phyloP scores from a whole-genome alignment of 2,888 invertebrate genomes.

The Cataglyphis rosenhaueri region DNA sequence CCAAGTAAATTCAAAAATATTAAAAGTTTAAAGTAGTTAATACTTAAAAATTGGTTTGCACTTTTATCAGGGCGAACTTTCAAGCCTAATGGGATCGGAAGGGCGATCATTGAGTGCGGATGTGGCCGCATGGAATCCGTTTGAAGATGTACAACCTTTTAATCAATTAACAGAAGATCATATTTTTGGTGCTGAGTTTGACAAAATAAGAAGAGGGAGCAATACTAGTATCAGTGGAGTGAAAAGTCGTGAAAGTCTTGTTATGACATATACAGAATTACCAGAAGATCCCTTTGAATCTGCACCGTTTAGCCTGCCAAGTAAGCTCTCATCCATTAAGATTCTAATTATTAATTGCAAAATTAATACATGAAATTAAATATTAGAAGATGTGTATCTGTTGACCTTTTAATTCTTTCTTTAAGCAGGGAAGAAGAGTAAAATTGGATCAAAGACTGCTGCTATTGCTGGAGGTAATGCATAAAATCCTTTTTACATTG shows the following conservation, averaged over 20 bases:
- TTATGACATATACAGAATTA: conserved; percentile 88
- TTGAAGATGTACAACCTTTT: conserved; percentile 91
- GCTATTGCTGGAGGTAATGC: conserved; percentile 86
- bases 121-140: conserved; percentile 93
- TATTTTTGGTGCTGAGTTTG: conserved; percentile 93
- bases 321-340: conserved; percentile 82
- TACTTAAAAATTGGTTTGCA: conserved; percentile 6
- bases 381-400: neutral
- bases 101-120: conserved; percentile 87
- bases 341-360: neutral
- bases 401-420: conserved; percentile 51
- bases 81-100: conserved; percentile 81
- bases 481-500: conserved; percentile 81
- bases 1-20: neutral
- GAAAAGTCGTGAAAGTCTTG: conserved; percentile 90
- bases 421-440: conserved; percentile 84
- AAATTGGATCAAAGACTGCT: conserved; percentile 83
- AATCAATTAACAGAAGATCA: conserved; percentile 92
- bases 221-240: conserved; percentile 92
- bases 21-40: conserved; percentile 32
- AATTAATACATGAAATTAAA: neutral
- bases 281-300: conserved; percentile 93
- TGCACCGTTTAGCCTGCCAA: conserved; percentile 92
- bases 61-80: conserved; percentile 83
- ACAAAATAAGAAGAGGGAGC: conserved; percentile 92